Percentiles rank a stretch among this genome's conserved stretches.
Conservation (phyloP, 2,113 vertebrate species). For the Clarias magur region DNA sequence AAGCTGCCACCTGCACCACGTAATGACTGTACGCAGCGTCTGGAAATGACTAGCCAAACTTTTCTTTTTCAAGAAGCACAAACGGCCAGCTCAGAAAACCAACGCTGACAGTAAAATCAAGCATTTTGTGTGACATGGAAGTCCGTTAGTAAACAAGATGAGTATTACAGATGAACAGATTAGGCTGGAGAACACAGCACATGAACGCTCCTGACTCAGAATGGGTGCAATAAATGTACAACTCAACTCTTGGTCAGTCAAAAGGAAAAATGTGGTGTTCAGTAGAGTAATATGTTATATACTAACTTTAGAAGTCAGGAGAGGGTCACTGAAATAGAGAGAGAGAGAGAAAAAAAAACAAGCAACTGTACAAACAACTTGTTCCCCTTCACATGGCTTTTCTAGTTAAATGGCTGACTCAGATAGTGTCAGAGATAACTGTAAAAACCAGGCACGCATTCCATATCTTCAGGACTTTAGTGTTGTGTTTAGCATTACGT, state of each 20-base stretch:
- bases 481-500: background rate
- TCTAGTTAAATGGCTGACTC: background rate
- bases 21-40: conserved; percentile 20
- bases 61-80: conserved; percentile 6
- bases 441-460: background rate
- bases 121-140: background rate
- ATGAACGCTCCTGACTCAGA: conserved; percentile 7
- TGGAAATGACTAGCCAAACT: conserved; percentile 27
- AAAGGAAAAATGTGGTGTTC: background rate
- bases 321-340: background rate
- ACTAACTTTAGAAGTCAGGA: background rate
- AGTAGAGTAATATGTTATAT: background rate
- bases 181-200: background rate
- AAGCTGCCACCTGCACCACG: background rate
- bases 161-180: background rate
- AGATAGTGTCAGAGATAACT: background rate
- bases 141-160: background rate
- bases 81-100: conserved; percentile 7
- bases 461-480: background rate
- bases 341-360: no score
- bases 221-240: background rate
- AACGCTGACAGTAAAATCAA: background rate
- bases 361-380: background rate
- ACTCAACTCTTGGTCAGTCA: background rate
- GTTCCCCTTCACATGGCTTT: no score